These are phyloP conservation scores for Metridium senile DNA, from an alignment of 92 coral and sea anemone species.

Conservation along the genomic window DNA sequence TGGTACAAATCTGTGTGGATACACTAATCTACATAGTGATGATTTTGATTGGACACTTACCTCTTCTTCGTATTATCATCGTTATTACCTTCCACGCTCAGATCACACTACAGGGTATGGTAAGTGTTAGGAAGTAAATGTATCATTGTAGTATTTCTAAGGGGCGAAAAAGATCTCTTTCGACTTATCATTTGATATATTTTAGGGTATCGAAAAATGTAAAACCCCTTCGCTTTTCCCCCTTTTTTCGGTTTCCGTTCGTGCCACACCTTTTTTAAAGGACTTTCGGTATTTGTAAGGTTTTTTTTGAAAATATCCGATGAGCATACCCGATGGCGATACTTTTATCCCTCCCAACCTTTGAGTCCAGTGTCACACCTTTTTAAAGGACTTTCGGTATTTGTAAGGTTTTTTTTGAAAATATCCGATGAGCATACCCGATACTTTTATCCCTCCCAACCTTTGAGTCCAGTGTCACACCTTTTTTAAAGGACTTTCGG, in stretches of 20 bases:
- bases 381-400: no score
- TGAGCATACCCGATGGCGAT: background rate
- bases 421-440: no score
- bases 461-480: no score
- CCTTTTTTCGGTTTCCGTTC: background rate
- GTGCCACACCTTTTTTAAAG: background rate
- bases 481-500: no score
- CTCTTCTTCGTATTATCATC: background rate
- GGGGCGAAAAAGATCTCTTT: background rate
- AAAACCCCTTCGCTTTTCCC: no score
- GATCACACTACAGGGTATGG: constrained; percentile 62
- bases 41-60: constrained; percentile 45
- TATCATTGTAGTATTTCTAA: background rate
- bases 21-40: constrained; percentile 10
- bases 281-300: no score
- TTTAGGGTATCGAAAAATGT: no score
- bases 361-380: no score
- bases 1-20: constrained; percentile 54
- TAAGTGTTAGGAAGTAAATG: background rate
- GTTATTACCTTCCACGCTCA: constrained; percentile 10
- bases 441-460: no score
- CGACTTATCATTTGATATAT: background rate
- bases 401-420: no score
- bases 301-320: no score
- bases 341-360: no score